Percentiles rank a stretch among this genome's conserved stretches.
phyloP scores from a whole-genome alignment of 2,888 invertebrate genomes.

The Apotomis capreana region DNA sequence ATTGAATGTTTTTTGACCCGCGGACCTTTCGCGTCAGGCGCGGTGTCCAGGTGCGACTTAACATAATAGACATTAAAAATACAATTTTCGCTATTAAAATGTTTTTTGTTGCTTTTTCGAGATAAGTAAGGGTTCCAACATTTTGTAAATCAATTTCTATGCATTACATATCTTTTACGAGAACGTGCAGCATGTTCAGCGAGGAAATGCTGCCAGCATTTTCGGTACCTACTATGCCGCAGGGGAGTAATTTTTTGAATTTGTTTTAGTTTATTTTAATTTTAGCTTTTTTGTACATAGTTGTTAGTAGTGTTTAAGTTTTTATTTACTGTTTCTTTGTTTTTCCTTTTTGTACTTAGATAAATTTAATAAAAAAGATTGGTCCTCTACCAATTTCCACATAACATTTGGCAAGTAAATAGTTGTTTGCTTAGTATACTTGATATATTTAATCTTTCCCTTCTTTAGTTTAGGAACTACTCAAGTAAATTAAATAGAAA shows the following conservation, averaged over 20 bases:
- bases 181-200: neutral
- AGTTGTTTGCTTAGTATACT: neutral
- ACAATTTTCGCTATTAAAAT: slow-evolving; percentile 43
- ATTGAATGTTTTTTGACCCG: slow-evolving; percentile 75
- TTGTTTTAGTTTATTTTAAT: too few relatives aligned
- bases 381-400: neutral
- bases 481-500: too few relatives aligned
- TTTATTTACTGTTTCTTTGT: too few relatives aligned
- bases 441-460: neutral
- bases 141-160: slow-evolving; percentile 6
- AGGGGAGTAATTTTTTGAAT: too few relatives aligned
- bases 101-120: slow-evolving; percentile 41
- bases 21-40: slow-evolving; percentile 70
- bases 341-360: too few relatives aligned
- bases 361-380: too few relatives aligned
- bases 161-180: neutral
- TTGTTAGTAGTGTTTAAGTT: too few relatives aligned
- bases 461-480: too few relatives aligned
- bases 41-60: slow-evolving; percentile 74
- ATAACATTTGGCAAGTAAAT: neutral
- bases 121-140: slow-evolving; percentile 34
- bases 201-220: too few relatives aligned
- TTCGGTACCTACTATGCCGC: too few relatives aligned
- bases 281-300: too few relatives aligned
- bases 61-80: slow-evolving; percentile 65